phyloP scores from a whole-genome alignment of 1,140 invertebrate genomes.

The Drosophila micromelanica region DNA sequence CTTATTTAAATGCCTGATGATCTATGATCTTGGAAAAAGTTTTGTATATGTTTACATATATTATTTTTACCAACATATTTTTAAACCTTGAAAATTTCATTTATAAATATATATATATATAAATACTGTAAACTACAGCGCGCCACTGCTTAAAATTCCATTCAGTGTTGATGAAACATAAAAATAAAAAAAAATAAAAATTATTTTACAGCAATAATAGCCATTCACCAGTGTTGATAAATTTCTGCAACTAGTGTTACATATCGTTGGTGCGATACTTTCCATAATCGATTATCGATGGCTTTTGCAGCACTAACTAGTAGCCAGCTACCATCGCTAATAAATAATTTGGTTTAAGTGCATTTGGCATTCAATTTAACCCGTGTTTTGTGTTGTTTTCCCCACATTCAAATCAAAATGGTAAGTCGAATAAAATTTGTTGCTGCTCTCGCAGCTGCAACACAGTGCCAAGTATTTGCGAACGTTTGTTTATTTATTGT shows the following conservation, averaged over 20 bases:
- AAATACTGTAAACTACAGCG: too few species aligned
- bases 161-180: neutral
- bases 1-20: too few species aligned
- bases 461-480: neutral
- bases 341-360: slow-evolving; percentile 44
- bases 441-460: neutral
- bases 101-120: too few species aligned
- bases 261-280: slow-evolving; percentile 6
- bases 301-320: neutral
- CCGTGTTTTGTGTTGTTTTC: slow-evolving; percentile 73
- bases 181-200: slow-evolving; percentile 16
- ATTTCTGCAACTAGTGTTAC: neutral
- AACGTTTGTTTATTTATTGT: slow-evolving; percentile 27
- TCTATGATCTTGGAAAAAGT: too few species aligned
- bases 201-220: neutral
- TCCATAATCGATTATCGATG: slow-evolving; percentile 22
- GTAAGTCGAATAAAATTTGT: slow-evolving; percentile 50
- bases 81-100: too few species aligned
- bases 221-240: slow-evolving; percentile 7
- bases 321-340: slow-evolving; percentile 23
- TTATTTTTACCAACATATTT: too few species aligned
- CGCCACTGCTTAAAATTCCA: too few species aligned
- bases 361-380: slow-evolving; percentile 54
- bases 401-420: slow-evolving; percentile 64
- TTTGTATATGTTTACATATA: too few species aligned